Base-by-base conservation (phyloP, 2,888 invertebrate genomes). In the Eumerus sabulonum region DNA sequence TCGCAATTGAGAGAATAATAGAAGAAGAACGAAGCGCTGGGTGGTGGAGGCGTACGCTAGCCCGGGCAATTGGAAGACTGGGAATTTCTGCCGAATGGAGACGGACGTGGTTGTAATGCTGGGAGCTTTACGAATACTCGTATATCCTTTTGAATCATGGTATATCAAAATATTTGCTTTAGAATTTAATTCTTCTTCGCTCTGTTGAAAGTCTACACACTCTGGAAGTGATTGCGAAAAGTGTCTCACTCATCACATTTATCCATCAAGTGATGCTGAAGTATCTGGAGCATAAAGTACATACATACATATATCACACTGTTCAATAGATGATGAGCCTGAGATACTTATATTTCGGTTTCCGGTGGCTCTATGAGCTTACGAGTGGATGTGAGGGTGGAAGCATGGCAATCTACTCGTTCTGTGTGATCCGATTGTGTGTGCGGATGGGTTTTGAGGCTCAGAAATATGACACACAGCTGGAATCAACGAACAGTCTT, bases 91-190 rank as follows among this genome's bases (percentile, higher is more conserved):
- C 36, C 63, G 14, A 11, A 40, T 11, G n/a, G 9, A 40, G 40
- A 40, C 11, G n/a, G 40, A 11, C 40, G 11, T 40, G 12, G 40
- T n/a, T 40, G 36, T 66, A 60, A 57, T 56, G 54, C 35, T 45
- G 53, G 62, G 62, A 45, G 47, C 42, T 64, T 53, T 27, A 27
- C 27, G 27, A 27, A 7, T 27, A 27, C 27, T 27, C 27, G 27
- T 54, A 62, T 44, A 72, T 62, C 59, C 53, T 51, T 74, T 68
- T 73, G 74, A 79, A 64, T 79, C 64, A 56, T 56, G 19, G 64
- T 44, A 68, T 56, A 64, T 74, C 79, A 79, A 79, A 79, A 79
- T 74, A 74, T 79, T 79, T 79, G 68, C 74, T 64, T 64, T 68
- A 36, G 57, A 73, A 59, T 73, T 63, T 40, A 42, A 63, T 42